Conservation (phyloP, 2,888 invertebrate species). For the Hirtodrosophila alboralis region DNA sequence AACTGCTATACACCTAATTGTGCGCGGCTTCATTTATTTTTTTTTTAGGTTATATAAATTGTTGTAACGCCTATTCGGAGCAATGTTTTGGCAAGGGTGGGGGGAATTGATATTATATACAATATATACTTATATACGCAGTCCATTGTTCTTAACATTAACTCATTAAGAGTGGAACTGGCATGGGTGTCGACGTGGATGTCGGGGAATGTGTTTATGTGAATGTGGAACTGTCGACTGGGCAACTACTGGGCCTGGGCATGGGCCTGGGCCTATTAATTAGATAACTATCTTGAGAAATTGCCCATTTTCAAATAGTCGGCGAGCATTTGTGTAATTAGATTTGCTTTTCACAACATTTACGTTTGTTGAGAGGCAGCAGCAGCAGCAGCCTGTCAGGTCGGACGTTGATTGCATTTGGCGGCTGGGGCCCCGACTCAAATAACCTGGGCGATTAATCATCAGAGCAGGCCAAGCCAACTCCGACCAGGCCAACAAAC, state of each 20-base stretch:
- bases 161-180: slow-evolving; percentile 72
- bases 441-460: slow-evolving; percentile 76
- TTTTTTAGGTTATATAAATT: slow-evolving; percentile 70
- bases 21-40: slow-evolving; percentile 36
- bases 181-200: slow-evolving; percentile 49
- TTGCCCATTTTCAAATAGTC: slow-evolving; percentile 84
- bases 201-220: slow-evolving; percentile 42
- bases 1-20: not conserved
- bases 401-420: slow-evolving; percentile 73
- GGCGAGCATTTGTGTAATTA: slow-evolving; percentile 83
- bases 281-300: slow-evolving; percentile 84
- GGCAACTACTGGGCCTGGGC: slow-evolving; percentile 7
- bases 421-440: slow-evolving; percentile 63
- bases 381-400: slow-evolving; percentile 22
- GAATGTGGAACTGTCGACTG: slow-evolving; percentile 31
- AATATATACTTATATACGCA: too few relatives aligned
- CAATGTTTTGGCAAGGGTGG: slow-evolving; percentile 60
- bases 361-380: slow-evolving; percentile 56
- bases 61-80: slow-evolving; percentile 75
- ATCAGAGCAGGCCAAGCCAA: slow-evolving; percentile 28
- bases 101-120: slow-evolving; percentile 47
- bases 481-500: slow-evolving; percentile 22
- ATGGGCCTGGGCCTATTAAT: slow-evolving; percentile 79
- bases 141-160: slow-evolving; percentile 73
- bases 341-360: slow-evolving; percentile 83